Base-by-base conservation (phyloP, 2,797 vertebrate genomes). In the Taeniopygia guttata region DNA sequence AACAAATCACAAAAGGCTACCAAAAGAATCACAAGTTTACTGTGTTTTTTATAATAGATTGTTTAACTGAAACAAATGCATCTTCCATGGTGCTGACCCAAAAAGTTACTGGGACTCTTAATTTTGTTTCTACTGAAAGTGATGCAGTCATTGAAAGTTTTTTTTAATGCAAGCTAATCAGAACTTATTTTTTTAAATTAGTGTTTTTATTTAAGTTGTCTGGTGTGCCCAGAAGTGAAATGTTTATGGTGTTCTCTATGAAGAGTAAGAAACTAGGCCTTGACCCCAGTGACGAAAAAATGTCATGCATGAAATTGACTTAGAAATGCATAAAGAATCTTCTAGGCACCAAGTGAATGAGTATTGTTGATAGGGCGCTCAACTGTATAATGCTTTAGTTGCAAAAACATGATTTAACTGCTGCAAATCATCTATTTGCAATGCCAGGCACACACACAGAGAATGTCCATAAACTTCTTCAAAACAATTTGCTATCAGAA, bases 241-340 rank as follows among this genome's bases (percentile, higher is more conserved):
- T 29, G 2, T 54, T 88, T 68, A 78, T 23, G 58, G 51, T 34
- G 25, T 48, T 93, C 70, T 75, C 62, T 64, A 62, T 0, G 17
- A 76, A 67, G 48, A 90, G 32, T 46, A n/a, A 1, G 16, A 95
- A 93, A 67, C 60, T 55, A 83, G 73, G 60, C 64, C 79, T 78
- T 95, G 62, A 87, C 89, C 70, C 48, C 17, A 9, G 27, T 77
- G 56, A 91, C 36, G 49, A 82, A 91, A 85, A 90, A 95, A 92
- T 83, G 78, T 82, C 89, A 90, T 84, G 79, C 77, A 90, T 88
- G 83, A 95, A 96, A 97, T 86, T 93, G 81, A 95, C 96, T 95
- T 86, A 93, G 69, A 96, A 96, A 89, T 83, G 64, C 75, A 87
- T 74, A 74, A 94, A 92, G 82, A 87, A 77, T 80, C 70, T 89